A percentile compares a stretch with the other conserved stretches of the same genome.
Evolutionary conservation across 2,797 vertebrate genomes (phyloP).

Genomic region (Uromys caudimaculatus): DNA sequence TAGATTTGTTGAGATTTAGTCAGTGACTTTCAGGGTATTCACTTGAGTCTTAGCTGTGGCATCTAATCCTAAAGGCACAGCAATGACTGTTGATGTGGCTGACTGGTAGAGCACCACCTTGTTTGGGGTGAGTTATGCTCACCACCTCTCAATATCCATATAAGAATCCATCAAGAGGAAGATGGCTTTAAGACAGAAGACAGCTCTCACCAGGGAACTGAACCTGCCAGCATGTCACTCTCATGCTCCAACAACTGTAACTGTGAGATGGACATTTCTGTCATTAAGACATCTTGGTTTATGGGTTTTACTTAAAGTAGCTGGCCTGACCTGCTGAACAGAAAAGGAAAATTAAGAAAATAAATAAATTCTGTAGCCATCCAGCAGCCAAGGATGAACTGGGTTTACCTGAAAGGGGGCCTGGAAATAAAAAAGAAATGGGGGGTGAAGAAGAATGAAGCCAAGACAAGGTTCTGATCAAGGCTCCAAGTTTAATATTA

Average conservation of each 20-base stretch:
- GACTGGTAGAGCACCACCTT: not conserved
- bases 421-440: too few relatives aligned
- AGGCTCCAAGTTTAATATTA: too few relatives aligned
- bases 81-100: not conserved
- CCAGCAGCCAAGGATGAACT: too few relatives aligned
- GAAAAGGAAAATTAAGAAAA: not conserved
- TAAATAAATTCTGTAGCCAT: not conserved
- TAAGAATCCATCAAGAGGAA: not conserved
- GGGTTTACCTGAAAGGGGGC: too few relatives aligned
- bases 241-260: not conserved
- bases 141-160: not conserved
- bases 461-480: too few relatives aligned
- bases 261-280: not conserved
- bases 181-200: not conserved
- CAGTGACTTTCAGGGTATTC: not conserved
- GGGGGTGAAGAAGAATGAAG: too few relatives aligned
- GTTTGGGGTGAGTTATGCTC: not conserved
- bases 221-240: not conserved
- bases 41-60: not conserved
- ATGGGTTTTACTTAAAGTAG: not conserved
- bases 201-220: not conserved
- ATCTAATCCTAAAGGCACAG: not conserved
- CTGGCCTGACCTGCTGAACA: not conserved
- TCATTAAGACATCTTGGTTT: not conserved
- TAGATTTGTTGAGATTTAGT: not conserved